A percentile compares a stretch with the other conserved stretches of the same genome.
Conservation (phyloP, 2,797 vertebrate species). For the Poeciliopsis presidionis region DNA sequence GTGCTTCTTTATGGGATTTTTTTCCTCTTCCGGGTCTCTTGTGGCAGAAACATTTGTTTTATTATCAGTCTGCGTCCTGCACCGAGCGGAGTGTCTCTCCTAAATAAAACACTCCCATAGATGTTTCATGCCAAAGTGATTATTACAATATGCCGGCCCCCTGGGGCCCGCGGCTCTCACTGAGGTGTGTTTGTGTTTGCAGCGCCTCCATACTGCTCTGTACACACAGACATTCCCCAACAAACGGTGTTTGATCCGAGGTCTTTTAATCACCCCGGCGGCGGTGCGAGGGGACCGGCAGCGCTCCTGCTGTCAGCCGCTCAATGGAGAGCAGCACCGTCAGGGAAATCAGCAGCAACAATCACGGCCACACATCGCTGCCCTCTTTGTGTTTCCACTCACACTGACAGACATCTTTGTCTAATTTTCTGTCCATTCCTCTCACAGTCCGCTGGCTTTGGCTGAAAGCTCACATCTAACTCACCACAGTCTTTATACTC, state of each 20-base stretch:
- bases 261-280: slow-evolving; percentile 63
- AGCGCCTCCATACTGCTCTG: slow-evolving; percentile 34
- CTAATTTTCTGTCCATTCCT: slow-evolving; percentile 22
- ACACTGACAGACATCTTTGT: slow-evolving; percentile 52
- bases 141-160: slow-evolving; percentile 51
- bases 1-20: slow-evolving; percentile 12
- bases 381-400: slow-evolving; percentile 55
- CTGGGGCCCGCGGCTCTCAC: slow-evolving; percentile 44
- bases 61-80: slow-evolving; percentile 31
- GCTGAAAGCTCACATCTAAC: slow-evolving; percentile 15
- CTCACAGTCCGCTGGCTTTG: slow-evolving; percentile 26
- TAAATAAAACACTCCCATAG: slow-evolving; percentile 61
- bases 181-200: slow-evolving; percentile 38
- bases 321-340: slow-evolving; percentile 45
- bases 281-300: slow-evolving; percentile 32
- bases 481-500: slow-evolving; percentile 20
- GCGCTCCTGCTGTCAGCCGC: slow-evolving; percentile 25
- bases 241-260: slow-evolving; percentile 51
- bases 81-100: slow-evolving; percentile 33
- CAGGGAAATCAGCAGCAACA: slow-evolving; percentile 73
- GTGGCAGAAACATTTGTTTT: slow-evolving; percentile 38
- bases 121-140: slow-evolving; percentile 65
- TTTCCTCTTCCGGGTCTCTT: slow-evolving; percentile 12
- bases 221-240: slow-evolving; percentile 37
- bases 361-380: slow-evolving; percentile 61